phyloP scores from a whole-genome alignment of 2,888 invertebrate genomes.

The Lampropteryx suffumata region DNA sequence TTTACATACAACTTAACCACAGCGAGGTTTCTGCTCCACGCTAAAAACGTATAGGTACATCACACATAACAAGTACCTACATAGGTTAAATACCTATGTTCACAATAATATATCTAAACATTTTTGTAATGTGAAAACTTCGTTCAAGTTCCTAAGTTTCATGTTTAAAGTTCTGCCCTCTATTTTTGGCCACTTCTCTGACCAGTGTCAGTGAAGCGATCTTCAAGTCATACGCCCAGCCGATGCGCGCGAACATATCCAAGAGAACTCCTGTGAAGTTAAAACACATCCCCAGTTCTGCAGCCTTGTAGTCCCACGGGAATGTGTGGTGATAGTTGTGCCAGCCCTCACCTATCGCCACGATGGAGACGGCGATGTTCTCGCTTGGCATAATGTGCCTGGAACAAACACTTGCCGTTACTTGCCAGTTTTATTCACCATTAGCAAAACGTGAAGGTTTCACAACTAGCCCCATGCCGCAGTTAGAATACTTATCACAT shows the following conservation, averaged over 20 bases:
- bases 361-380: conserved; percentile 87
- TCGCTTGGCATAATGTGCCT: conserved; percentile 91
- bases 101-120: neutral
- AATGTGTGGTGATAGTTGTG: conserved; percentile 97
- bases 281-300: conserved; percentile 89
- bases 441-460: too few relatives aligned
- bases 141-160: conserved; percentile 3
- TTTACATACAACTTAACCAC: too few relatives aligned
- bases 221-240: conserved; percentile 91
- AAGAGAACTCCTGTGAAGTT: conserved; percentile 88
- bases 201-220: conserved; percentile 83
- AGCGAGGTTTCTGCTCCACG: too few relatives aligned
- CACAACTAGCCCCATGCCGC: too few relatives aligned
- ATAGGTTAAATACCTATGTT: too few relatives aligned
- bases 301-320: conserved; percentile 96
- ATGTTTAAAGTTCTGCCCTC: conserved; percentile 67
- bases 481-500: too few relatives aligned
- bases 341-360: conserved; percentile 94
- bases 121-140: neutral
- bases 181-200: conserved; percentile 73
- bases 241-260: conserved; percentile 86
- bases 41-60: too few relatives aligned
- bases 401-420: conserved; percentile 35
- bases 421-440: too few relatives aligned
- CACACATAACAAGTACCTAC: too few relatives aligned